These are phyloP conservation scores for Drosophila maculinotata DNA, from an alignment of 2,888 invertebrate genomes.

Conservation along the genomic window DNA sequence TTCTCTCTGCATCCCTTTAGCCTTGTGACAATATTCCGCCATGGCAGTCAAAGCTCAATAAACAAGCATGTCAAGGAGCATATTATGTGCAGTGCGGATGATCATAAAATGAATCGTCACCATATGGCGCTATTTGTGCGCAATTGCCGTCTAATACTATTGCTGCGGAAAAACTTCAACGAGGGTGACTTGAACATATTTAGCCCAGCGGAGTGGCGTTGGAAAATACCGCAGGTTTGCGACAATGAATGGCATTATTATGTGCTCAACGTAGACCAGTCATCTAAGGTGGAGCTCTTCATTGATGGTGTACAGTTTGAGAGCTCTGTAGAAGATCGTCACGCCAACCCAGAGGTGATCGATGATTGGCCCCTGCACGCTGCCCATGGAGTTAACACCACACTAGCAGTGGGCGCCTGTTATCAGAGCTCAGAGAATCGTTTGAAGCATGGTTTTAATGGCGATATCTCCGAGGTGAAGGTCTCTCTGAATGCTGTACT, in stretches of 20 bases:
- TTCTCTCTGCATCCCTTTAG: slow-evolving; percentile 93
- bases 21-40: slow-evolving; percentile 97
- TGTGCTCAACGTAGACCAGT: slow-evolving; percentile 95
- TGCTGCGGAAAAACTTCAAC: slow-evolving; percentile 95
- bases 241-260: slow-evolving; percentile 99
- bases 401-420: slow-evolving; percentile 97
- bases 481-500: slow-evolving; percentile 75
- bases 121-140: slow-evolving; percentile 99
- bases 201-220: slow-evolving; percentile 99
- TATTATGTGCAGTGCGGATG: slow-evolving; percentile 98
- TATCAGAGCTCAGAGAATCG: slow-evolving; percentile 98
- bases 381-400: slow-evolving; percentile 96
- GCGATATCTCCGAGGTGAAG: slow-evolving; percentile 85
- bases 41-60: slow-evolving; percentile 89
- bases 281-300: slow-evolving; percentile 91
- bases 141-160: slow-evolving; percentile 97
- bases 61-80: slow-evolving; percentile 98
- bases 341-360: slow-evolving; percentile 97
- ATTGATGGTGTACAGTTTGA: slow-evolving; percentile 91
- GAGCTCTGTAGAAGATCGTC: slow-evolving; percentile 84
- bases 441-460: slow-evolving; percentile 90
- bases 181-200: slow-evolving; percentile 97
- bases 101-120: slow-evolving; percentile 99
- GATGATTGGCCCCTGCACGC: slow-evolving; percentile 99
- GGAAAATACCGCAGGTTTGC: slow-evolving; percentile 98